These are phyloP conservation scores for Trogon surrucura DNA, from an alignment of 2,113 vertebrate species.

Conservation along the genomic window DNA sequence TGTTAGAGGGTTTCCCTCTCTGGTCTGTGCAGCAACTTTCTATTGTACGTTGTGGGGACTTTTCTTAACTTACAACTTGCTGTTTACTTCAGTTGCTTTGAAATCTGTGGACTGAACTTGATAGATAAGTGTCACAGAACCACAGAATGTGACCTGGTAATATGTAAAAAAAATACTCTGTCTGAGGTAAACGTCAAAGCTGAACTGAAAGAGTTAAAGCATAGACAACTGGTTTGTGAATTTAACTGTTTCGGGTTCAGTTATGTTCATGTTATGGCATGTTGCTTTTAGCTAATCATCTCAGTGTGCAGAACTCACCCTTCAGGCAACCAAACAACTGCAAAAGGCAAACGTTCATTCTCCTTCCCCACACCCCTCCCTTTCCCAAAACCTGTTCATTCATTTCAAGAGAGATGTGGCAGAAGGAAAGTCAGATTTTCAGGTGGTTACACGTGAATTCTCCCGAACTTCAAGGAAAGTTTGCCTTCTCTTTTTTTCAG, in stretches of 20 bases:
- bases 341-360: background rate
- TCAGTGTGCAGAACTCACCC: background rate
- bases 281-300: background rate
- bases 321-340: background rate
- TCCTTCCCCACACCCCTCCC: background rate
- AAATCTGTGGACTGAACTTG: background rate
- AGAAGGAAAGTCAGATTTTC: background rate
- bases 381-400: background rate
- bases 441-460: background rate
- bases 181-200: background rate
- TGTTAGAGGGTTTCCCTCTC: background rate
- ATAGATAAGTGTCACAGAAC: background rate
- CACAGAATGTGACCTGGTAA: background rate
- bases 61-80: background rate
- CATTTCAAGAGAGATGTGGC: background rate
- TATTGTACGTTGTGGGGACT: background rate
- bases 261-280: background rate
- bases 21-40: background rate
- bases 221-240: background rate
- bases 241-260: background rate
- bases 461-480: background rate
- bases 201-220: background rate
- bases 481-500: background rate
- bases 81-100: background rate
- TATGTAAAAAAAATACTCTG: fast-evolving